Evolutionary conservation across 1,140 invertebrate species (phyloP).

Genomic region (Dysdera silvatica): DNA sequence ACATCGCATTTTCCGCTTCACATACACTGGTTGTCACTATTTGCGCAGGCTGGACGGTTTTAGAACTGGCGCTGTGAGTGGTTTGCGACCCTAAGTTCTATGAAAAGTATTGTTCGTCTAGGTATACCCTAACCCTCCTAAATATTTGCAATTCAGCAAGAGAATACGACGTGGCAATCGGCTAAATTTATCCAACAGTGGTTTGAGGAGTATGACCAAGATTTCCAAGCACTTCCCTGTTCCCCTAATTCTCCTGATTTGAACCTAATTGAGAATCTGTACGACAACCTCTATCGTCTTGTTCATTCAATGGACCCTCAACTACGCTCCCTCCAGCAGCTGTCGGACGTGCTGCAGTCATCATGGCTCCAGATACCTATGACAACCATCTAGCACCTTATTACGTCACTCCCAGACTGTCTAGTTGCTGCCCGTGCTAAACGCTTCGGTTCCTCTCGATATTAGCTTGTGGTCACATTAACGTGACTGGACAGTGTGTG

Average conservation of each 20-base stretch:
- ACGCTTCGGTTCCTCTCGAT: background rate
- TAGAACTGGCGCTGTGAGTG: too few species aligned
- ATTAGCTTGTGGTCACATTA: background rate
- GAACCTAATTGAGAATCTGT: constrained; percentile 7
- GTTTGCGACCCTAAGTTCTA: too few species aligned
- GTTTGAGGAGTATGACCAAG: background rate
- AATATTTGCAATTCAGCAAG: too few species aligned
- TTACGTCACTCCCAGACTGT: background rate
- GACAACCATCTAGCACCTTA: background rate
- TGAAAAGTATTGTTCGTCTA: too few species aligned
- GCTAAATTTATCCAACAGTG: background rate
- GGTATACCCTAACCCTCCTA: too few species aligned
- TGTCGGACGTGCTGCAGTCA: background rate
- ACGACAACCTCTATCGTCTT: background rate
- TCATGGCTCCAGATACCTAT: background rate
- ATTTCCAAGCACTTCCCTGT: background rate
- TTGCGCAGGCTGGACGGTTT: too few species aligned
- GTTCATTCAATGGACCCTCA: background rate
- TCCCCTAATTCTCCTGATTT: background rate
- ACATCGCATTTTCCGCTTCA: too few species aligned
- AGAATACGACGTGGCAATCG: constrained; percentile 2
- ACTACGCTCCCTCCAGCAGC: background rate
- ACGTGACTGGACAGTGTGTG: constrained; percentile 3
- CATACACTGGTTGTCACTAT: too few species aligned
- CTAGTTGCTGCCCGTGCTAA: background rate